Evolutionary conservation across 2,113 vertebrate genomes (phyloP).

Genomic region (Echinops telfairi): DNA sequence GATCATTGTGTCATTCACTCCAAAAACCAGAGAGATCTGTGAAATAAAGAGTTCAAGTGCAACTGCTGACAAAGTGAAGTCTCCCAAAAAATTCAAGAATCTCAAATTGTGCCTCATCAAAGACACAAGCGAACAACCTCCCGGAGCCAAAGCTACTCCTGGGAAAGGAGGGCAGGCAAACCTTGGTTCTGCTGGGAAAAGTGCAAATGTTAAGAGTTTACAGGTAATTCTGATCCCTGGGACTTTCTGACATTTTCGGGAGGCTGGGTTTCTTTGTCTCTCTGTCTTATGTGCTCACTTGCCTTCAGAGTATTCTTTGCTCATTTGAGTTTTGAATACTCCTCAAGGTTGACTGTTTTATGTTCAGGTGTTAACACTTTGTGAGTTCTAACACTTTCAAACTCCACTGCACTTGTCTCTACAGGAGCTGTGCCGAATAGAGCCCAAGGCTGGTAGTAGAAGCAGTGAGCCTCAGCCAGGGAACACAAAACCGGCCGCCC

Average conservation of each 20-base stretch:
- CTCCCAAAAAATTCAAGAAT: slow-evolving; percentile 93
- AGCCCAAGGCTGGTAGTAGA: slow-evolving; percentile 87
- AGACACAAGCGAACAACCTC: slow-evolving; percentile 90
- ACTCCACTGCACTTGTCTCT: slow-evolving; percentile 50
- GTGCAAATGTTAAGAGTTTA: slow-evolving; percentile 93
- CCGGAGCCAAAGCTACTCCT: slow-evolving; percentile 88
- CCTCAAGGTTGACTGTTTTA: not conserved
- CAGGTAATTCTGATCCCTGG: slow-evolving; percentile 85
- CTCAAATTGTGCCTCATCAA: slow-evolving; percentile 90
- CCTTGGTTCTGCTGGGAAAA: slow-evolving; percentile 88
- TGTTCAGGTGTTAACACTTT: not conserved
- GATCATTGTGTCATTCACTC: slow-evolving; percentile 94
- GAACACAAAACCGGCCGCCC: slow-evolving; percentile 82
- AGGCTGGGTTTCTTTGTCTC: slow-evolving; percentile 31
- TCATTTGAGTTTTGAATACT: not conserved
- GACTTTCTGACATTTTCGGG: slow-evolving; percentile 29
- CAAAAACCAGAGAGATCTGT: slow-evolving; percentile 88
- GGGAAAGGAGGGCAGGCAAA: slow-evolving; percentile 88
- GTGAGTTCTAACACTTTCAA: not conserved
- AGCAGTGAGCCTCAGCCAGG: slow-evolving; percentile 85
- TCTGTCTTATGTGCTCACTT: not conserved
- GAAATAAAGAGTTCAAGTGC: slow-evolving; percentile 87
- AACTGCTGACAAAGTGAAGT: slow-evolving; percentile 92
- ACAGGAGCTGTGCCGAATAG: slow-evolving; percentile 90
- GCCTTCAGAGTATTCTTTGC: not conserved